Percentiles rank a stretch among this genome's conserved stretches.
phyloP scores from a whole-genome alignment of 2,888 invertebrate species.

The Megamerina dolium region DNA sequence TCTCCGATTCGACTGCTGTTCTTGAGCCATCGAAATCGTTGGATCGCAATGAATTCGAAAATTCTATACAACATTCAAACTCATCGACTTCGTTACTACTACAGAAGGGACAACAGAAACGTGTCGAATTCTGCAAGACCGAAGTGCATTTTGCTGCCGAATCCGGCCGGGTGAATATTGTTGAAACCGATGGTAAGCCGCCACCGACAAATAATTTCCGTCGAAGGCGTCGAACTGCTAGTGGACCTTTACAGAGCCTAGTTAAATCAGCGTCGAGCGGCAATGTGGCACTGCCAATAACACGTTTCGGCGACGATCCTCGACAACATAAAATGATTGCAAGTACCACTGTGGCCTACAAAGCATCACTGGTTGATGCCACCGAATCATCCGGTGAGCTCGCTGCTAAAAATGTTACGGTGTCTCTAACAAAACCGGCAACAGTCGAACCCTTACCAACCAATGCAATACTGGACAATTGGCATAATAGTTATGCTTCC shows the following conservation, averaged over 20 bases:
- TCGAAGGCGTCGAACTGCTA: slow-evolving; percentile 57
- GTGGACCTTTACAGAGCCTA: slow-evolving; percentile 41
- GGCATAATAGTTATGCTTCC: slow-evolving; percentile 37
- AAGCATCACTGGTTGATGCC: slow-evolving; percentile 32
- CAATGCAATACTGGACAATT: too few relatives aligned
- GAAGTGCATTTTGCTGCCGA: slow-evolving; percentile 84
- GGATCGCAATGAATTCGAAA: not conserved
- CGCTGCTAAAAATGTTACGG: slow-evolving; percentile 31
- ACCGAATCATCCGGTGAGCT: not conserved
- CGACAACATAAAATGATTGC: slow-evolving; percentile 26
- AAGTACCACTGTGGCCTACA: slow-evolving; percentile 34
- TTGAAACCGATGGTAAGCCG: slow-evolving; percentile 81
- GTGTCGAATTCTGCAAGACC: slow-evolving; percentile 80
- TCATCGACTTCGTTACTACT: not conserved
- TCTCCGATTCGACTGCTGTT: slow-evolving; percentile 14
- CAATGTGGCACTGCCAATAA: slow-evolving; percentile 52
- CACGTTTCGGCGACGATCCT: slow-evolving; percentile 59
- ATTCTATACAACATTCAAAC: not conserved
- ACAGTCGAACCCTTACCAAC: not conserved
- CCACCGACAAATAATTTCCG: slow-evolving; percentile 77
- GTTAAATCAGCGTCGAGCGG: slow-evolving; percentile 31
- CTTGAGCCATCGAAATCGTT: slow-evolving; percentile 5
- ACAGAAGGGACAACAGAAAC: slow-evolving; percentile 53
- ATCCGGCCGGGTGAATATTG: slow-evolving; percentile 78
- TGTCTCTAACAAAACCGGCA: slow-evolving; percentile 20